phyloP scores from a whole-genome alignment of 2,797 vertebrate species.

The Tapera naevia region DNA sequence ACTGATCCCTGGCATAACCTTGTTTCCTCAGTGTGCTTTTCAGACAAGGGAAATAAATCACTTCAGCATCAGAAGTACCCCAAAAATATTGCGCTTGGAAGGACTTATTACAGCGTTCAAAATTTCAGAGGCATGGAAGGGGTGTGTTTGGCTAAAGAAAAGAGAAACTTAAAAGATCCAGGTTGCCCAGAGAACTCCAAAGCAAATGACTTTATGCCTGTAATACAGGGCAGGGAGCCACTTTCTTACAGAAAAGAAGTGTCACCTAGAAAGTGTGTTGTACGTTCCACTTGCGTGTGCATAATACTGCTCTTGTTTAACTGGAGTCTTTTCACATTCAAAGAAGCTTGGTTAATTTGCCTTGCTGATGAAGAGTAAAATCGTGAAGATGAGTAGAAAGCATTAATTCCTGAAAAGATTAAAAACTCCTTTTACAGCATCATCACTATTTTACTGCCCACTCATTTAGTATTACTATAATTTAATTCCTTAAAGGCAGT shows the following conservation, averaged over 20 bases:
- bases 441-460: neutral
- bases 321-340: neutral
- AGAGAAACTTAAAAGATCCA: neutral
- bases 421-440: neutral
- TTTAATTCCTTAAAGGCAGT: neutral
- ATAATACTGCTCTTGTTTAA: slow-evolving; percentile 52
- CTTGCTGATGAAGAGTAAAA: slow-evolving; percentile 5
- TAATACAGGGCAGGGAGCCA: neutral
- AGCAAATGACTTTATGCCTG: neutral
- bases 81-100: slow-evolving; percentile 36
- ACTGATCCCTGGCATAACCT: neutral
- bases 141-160: slow-evolving; percentile 35
- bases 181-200: neutral
- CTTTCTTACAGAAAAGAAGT: neutral
- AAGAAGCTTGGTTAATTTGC: neutral
- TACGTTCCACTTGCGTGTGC: neutral
- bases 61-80: neutral
- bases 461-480: neutral
- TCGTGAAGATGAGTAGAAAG: neutral
- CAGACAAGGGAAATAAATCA: slow-evolving; percentile 14
- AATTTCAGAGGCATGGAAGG: neutral
- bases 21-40: neutral
- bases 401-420: neutral
- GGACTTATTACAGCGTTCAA: neutral
- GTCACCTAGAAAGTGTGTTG: slow-evolving; percentile 32